Base-by-base conservation (phyloP, 1,140 invertebrate species). In the Brachionus manjavacas region DNA sequence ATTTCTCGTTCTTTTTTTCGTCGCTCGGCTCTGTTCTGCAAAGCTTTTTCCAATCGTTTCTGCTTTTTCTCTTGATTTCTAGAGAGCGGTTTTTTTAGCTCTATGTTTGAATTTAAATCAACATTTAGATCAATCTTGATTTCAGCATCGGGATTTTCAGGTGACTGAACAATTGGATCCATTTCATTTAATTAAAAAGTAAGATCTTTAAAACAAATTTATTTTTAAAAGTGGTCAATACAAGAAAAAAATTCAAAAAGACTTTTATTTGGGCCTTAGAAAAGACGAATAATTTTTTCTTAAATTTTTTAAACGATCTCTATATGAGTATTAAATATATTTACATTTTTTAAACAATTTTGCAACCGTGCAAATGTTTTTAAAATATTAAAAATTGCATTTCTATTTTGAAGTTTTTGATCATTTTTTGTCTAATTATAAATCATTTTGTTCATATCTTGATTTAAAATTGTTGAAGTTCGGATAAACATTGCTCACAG, bases 11-110 rank as follows among this genome's bases (percentile, higher is more conserved):
- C 79, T 43, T 81, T 81, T 23, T 81, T 81, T 14, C 79, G 79
- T 2, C 23, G 14, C 52, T 39, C 79, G 11, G 64, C 64, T 81
- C 41, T 60, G 23, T 81, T 43, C 25, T 64, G 31, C 6, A 81
- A 25, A 28, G 52, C 35, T 12, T 43, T 60, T 81, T 81, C 79
- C 35, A 81, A 68, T 39, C 79, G 49, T 41, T 39, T 60, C 11
- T 66, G 52, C 25, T 81, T 81, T 81, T 81, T 81, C 25, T 81
- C 52, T 68, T 81, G 79, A 60, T 81, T 81, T 43, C 60, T 81
- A 41, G 79, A 81, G 11, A 81, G 28, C 3, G 49, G 55, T 52
- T 52, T 49, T 55, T 68, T 68, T 1, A n/a, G 1, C 12, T 68
- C 66, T 14, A 68, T 68, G 11, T 68, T 68, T 8, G 66, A 68